Percentiles rank a stretch among this genome's conserved stretches.
Evolutionary conservation across 2,888 invertebrate genomes (phyloP).

Genomic region (Eupithecia abbreviata): DNA sequence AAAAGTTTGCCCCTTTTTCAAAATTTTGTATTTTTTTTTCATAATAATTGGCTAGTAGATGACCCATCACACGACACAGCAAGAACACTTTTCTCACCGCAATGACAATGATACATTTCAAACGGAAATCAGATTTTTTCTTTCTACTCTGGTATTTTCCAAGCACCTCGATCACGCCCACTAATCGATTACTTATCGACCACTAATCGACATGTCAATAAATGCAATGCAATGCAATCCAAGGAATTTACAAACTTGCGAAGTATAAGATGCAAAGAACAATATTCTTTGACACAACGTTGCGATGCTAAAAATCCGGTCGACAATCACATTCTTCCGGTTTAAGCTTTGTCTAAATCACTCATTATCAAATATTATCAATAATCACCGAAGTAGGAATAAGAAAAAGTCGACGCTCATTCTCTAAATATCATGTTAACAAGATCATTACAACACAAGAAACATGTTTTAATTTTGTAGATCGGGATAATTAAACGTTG

Average conservation of each 20-base stretch:
- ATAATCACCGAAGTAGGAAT: background rate
- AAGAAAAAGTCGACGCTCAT: background rate
- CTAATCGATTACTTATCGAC: background rate
- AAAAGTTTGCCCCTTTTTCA: slow-evolving; percentile 57
- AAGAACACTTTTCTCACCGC: background rate
- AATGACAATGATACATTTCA: background rate
- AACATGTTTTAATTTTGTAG: slow-evolving; percentile 1
- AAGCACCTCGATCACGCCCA: background rate
- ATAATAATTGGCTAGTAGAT: slow-evolving; percentile 48
- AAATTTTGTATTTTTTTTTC: slow-evolving; percentile 43
- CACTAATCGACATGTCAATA: background rate
- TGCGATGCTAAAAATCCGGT: background rate
- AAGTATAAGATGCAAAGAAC: background rate
- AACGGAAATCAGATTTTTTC: background rate
- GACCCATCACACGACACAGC: slow-evolving; percentile 48
- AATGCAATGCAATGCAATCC: background rate
- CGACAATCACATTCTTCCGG: background rate
- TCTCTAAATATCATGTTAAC: background rate
- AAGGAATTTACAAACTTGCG: background rate
- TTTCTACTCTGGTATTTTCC: background rate
- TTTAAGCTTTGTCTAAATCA: background rate
- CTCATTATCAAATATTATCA: background rate
- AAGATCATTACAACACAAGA: slow-evolving; percentile 3
- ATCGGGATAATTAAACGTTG: background rate
- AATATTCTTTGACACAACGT: background rate